Percentiles rank a stretch among this genome's conserved stretches.
These are phyloP conservation scores for Saturnia pavonia DNA, from an alignment of 2,888 invertebrate genomes.

Conservation along the genomic window DNA sequence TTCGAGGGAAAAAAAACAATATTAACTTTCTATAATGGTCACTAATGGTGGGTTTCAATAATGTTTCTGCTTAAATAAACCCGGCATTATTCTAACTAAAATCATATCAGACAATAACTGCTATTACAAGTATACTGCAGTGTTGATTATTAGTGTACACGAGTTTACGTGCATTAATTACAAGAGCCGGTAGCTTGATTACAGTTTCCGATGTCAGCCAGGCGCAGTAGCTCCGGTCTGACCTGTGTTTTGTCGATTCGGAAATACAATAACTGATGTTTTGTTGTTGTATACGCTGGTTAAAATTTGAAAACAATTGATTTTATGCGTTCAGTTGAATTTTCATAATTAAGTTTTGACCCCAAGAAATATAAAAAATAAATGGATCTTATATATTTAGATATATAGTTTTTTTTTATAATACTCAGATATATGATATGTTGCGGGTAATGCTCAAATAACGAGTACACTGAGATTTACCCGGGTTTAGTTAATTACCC, in stretches of 20 bases:
- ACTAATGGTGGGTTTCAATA: neutral
- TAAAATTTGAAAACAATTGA: neutral
- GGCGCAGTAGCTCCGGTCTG: neutral
- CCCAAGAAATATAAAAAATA: no score
- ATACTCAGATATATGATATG: no score
- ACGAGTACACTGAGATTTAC: no score
- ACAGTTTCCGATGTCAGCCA: slow-evolving; percentile 41
- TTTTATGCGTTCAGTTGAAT: neutral
- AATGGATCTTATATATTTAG: no score
- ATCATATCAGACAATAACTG: slow-evolving; percentile 13
- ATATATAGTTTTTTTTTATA: no score
- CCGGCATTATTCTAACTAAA: neutral
- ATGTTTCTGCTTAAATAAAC: neutral
- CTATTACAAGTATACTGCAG: neutral
- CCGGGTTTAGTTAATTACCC: no score
- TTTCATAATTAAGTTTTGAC: no score
- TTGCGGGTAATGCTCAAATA: no score
- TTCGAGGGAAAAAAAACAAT: neutral
- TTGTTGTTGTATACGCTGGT: neutral
- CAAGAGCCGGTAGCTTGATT: slow-evolving; percentile 45
- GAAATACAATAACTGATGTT: slow-evolving; percentile 11
- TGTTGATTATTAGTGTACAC: slow-evolving; percentile 12
- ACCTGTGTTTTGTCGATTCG: slow-evolving; percentile 17
- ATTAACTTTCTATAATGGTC: neutral
- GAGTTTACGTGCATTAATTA: slow-evolving; percentile 46